A percentile compares a stretch with the other conserved stretches of the same genome.
These are phyloP conservation scores for Peribatodes rhomboidaria DNA, from an alignment of 2,888 invertebrate genomes.

Conservation along the genomic window DNA sequence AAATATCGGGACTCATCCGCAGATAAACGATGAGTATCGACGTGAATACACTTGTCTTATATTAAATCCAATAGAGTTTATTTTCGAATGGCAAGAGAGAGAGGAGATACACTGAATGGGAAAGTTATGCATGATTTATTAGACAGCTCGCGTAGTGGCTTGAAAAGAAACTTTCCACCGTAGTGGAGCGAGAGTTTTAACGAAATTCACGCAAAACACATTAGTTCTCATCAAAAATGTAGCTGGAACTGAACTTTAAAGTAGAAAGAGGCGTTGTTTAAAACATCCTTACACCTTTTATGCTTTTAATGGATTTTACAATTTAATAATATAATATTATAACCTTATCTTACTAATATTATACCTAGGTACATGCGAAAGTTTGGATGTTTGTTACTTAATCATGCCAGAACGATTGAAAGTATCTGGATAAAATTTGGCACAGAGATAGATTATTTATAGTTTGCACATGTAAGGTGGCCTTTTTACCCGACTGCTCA, in stretches of 20 bases:
- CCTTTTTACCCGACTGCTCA: too few species aligned
- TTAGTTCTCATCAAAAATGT: conserved; percentile 31
- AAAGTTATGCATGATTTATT: conserved; percentile 37
- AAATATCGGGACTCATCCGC: conserved; percentile 21
- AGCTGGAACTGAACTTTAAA: conserved; percentile 23
- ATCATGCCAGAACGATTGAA: too few species aligned
- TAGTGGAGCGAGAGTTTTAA: background rate
- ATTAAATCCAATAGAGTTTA: conserved; percentile 1
- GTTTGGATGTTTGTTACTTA: too few species aligned
- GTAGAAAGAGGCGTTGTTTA: conserved; percentile 16
- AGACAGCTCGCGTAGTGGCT: conserved; percentile 31
- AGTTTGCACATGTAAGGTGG: too few species aligned
- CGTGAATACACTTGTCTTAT: conserved; percentile 4
- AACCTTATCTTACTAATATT: too few species aligned
- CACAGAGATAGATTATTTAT: too few species aligned
- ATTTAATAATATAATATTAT: too few species aligned
- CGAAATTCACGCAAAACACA: conserved; percentile 15
- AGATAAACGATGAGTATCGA: conserved; percentile 3
- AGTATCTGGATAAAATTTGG: too few species aligned
- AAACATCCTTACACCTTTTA: conserved; percentile 6
- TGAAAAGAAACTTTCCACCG: conserved; percentile 23
- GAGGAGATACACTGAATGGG: conserved; percentile 17
- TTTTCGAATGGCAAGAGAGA: conserved; percentile 17
- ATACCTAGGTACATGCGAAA: too few species aligned
- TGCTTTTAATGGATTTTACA: background rate